Evolutionary conservation across 2,888 invertebrate species (phyloP).

Genomic region (Brenthis daphne): DNA sequence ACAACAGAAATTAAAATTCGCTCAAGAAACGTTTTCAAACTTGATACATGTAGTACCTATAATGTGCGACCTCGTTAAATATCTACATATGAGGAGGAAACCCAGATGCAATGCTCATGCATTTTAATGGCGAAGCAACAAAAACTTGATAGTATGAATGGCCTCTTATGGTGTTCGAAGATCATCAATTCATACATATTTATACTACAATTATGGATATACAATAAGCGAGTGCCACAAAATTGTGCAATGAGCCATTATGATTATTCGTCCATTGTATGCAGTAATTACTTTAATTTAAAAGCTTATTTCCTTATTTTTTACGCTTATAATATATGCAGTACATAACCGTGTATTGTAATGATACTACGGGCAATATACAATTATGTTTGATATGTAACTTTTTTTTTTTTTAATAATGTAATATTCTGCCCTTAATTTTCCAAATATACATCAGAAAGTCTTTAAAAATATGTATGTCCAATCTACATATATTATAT

Average conservation of each 20-base stretch:
- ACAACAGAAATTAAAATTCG: not conserved
- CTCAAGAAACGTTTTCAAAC: slow-evolving; percentile 24
- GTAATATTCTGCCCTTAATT: too few relatives aligned
- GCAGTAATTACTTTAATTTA: slow-evolving; percentile 22
- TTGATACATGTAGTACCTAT: slow-evolving; percentile 19
- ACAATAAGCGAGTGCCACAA: slow-evolving; percentile 71
- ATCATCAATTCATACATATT: slow-evolving; percentile 74
- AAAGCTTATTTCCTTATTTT: slow-evolving; percentile 21
- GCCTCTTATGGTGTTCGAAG: slow-evolving; percentile 61
- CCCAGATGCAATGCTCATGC: slow-evolving; percentile 49
- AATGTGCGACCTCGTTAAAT: slow-evolving; percentile 31
- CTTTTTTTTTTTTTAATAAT: too few relatives aligned
- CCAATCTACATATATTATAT: too few relatives aligned
- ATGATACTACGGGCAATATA: not conserved
- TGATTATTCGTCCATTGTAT: slow-evolving; percentile 36
- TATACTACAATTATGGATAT: slow-evolving; percentile 73
- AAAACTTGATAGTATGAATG: slow-evolving; percentile 71
- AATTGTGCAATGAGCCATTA: slow-evolving; percentile 53
- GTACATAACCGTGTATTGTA: slow-evolving; percentile 3
- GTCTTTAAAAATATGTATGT: too few relatives aligned
- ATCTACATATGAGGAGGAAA: slow-evolving; percentile 36
- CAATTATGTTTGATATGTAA: too few relatives aligned
- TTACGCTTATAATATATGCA: not conserved
- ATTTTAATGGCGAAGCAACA: slow-evolving; percentile 68
- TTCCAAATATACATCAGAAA: too few relatives aligned